These are phyloP conservation scores for Aratinga solstitialis DNA, from an alignment of 2,797 vertebrate species.

Conservation along the genomic window DNA sequence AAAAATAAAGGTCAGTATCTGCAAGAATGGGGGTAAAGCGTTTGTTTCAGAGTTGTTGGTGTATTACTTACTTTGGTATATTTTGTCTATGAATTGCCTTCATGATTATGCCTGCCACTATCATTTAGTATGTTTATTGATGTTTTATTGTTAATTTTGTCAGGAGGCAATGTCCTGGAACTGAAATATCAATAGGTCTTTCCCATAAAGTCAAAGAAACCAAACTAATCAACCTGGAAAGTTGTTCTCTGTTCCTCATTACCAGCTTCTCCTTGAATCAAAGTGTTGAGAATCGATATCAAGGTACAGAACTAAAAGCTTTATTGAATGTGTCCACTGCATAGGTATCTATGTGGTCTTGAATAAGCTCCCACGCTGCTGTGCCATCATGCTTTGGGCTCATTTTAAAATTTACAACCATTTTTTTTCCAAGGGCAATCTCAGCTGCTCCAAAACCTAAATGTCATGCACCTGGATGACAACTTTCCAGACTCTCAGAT, in stretches of 20 bases:
- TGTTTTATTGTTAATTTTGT: neutral
- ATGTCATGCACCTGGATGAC: neutral
- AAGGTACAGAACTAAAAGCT: neutral
- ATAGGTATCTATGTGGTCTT: neutral
- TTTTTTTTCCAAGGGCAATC: neutral
- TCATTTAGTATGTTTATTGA: neutral
- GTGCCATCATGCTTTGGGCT: neutral
- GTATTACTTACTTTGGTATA: neutral
- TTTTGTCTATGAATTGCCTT: neutral
- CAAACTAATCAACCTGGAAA: slow-evolving; percentile 4
- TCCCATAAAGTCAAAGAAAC: slow-evolving; percentile 3
- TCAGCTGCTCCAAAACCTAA: neutral
- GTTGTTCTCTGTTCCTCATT: neutral
- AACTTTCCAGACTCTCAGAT: neutral
- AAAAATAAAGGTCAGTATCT: neutral
- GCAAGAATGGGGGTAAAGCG: neutral
- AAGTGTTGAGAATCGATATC: neutral
- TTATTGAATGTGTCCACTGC: neutral
- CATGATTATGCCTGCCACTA: neutral
- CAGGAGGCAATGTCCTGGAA: neutral
- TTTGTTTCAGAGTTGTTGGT: neutral
- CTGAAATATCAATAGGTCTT: slow-evolving; percentile 21
- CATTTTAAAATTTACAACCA: neutral
- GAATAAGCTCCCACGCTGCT: neutral
- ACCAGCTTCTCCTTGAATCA: neutral